phyloP scores from a whole-genome alignment of 2,888 invertebrate genomes.

The Athetis lepigone region DNA sequence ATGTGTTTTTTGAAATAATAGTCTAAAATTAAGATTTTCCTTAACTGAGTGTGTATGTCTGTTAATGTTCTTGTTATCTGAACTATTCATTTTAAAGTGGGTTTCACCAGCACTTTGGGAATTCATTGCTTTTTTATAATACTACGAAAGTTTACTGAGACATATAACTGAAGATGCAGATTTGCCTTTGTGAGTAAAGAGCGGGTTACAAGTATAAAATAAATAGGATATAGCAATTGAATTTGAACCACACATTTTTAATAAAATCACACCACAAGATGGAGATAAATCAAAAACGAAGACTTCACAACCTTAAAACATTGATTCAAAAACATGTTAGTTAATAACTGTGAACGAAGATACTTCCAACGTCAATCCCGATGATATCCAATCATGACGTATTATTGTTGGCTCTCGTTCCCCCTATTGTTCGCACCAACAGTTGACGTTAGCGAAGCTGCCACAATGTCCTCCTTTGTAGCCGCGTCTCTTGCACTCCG shows the following conservation, averaged over 20 bases:
- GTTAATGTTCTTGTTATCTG: too few relatives aligned
- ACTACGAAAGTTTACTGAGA: too few relatives aligned
- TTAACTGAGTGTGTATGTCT: too few relatives aligned
- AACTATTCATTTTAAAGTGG: too few relatives aligned
- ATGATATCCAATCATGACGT: neutral
- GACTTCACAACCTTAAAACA: neutral
- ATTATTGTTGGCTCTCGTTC: neutral
- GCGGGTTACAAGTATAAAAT: neutral
- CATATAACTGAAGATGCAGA: too few relatives aligned
- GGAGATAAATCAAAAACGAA: neutral
- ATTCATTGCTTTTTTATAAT: too few relatives aligned
- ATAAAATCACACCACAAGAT: neutral
- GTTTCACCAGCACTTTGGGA: too few relatives aligned
- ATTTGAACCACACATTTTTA: neutral
- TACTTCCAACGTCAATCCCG: neutral
- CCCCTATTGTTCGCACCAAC: constrained; percentile 40
- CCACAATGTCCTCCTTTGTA: constrained; percentile 65
- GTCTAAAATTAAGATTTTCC: too few relatives aligned
- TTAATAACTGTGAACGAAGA: neutral
- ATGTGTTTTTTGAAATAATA: too few relatives aligned
- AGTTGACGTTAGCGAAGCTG: constrained; percentile 58
- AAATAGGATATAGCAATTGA: neutral
- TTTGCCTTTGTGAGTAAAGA: too few relatives aligned
- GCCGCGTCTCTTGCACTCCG: constrained; percentile 63
- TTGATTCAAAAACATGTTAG: neutral